phyloP scores from a whole-genome alignment of 2,888 invertebrate genomes.

The Beris morrisii region DNA sequence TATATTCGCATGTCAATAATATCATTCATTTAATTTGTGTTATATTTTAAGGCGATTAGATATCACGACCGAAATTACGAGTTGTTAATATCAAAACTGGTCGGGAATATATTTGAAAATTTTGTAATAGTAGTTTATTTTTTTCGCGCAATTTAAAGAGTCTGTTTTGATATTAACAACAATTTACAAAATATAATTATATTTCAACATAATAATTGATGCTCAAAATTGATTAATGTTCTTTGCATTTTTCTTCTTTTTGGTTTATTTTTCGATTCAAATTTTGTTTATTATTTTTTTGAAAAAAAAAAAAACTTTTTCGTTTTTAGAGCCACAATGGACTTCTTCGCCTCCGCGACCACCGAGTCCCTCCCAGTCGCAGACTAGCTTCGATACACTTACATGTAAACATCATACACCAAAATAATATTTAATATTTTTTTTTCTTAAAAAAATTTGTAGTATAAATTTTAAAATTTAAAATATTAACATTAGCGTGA shows the following conservation, averaged over 20 bases:
- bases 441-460: too few species aligned
- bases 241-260: slow-evolving; percentile 32
- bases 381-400: slow-evolving; percentile 60
- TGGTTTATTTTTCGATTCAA: slow-evolving; percentile 36
- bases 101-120: too few species aligned
- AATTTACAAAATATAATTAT: background rate
- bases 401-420: slow-evolving; percentile 56
- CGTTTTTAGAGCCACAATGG: slow-evolving; percentile 59
- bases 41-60: slow-evolving; percentile 27
- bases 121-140: too few species aligned
- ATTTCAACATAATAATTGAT: background rate
- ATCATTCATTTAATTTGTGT: slow-evolving; percentile 30
- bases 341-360: slow-evolving; percentile 59
- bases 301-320: slow-evolving; percentile 42
- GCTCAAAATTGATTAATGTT: slow-evolving; percentile 27
- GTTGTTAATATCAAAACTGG: too few species aligned
- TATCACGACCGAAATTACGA: too few species aligned
- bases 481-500: too few species aligned
- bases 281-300: slow-evolving; percentile 44
- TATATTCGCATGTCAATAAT: slow-evolving; percentile 1
- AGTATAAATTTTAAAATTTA: too few species aligned
- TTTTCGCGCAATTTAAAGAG: too few species aligned
- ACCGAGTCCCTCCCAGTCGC: slow-evolving; percentile 58
- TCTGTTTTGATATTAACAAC: background rate
- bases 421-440: slow-evolving; percentile 38